Evolutionary conservation across 2,888 invertebrate species (phyloP).

Genomic region (Cancer borealis): DNA sequence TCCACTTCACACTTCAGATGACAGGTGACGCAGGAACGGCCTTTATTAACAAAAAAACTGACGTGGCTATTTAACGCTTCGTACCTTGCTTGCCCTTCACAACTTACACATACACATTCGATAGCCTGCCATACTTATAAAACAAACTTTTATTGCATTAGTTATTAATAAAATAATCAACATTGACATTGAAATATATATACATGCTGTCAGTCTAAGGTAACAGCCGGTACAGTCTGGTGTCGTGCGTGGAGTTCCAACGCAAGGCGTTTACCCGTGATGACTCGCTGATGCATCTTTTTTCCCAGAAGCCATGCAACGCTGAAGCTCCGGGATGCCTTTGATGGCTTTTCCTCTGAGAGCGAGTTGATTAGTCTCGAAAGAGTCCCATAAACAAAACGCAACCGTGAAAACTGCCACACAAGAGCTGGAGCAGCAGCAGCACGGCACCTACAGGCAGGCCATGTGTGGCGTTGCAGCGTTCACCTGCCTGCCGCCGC

Average conservation of each 20-base stretch:
- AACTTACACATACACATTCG: not conserved
- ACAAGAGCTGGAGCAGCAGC: not conserved
- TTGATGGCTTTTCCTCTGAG: not conserved
- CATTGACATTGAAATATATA: not conserved
- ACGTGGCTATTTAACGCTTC: no score
- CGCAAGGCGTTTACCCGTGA: not conserved
- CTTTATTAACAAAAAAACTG: no score
- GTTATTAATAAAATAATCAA: not conserved
- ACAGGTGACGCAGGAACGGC: no score
- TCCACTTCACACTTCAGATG: no score
- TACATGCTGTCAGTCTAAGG: not conserved
- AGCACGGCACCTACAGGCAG: not conserved
- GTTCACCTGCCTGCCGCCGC: conserved; percentile 35
- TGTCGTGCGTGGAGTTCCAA: not conserved
- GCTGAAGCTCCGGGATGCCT: not conserved
- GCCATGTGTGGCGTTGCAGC: not conserved
- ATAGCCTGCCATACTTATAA: not conserved
- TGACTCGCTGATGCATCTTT: not conserved
- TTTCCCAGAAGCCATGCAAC: not conserved
- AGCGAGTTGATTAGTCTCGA: not conserved
- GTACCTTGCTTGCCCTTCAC: not conserved
- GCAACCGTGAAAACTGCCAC: not conserved
- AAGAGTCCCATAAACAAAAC: not conserved
- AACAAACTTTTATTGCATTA: no score
- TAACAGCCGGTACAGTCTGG: not conserved